Conservation (phyloP, 1,140 invertebrate genomes). For the Papilio aristodemus region DNA sequence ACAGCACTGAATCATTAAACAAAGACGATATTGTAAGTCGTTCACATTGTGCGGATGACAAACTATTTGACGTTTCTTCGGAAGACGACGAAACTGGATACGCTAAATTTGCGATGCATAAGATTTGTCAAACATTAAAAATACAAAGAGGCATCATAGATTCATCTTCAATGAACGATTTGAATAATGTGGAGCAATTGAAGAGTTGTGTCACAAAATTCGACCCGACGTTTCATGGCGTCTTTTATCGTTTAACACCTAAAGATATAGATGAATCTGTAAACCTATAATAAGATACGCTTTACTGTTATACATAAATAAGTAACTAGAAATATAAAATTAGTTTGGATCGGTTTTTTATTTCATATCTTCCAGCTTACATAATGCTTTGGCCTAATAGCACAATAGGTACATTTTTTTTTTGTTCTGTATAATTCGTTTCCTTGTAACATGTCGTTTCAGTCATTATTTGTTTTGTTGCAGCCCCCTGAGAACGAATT, state of each 20-base stretch:
- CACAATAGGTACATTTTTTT: slow-evolving; percentile 37
- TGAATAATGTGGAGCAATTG: slow-evolving; percentile 42
- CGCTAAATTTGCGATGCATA: slow-evolving; percentile 60
- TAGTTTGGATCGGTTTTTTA: background rate
- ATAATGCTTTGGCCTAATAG: background rate
- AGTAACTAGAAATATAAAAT: slow-evolving; percentile 7
- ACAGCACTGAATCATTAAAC: slow-evolving; percentile 42
- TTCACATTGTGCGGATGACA: slow-evolving; percentile 47
- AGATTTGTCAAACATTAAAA: slow-evolving; percentile 62
- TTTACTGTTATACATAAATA: background rate
- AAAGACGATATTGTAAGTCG: slow-evolving; percentile 59
- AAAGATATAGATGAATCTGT: slow-evolving; percentile 52
- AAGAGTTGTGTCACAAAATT: slow-evolving; percentile 38
- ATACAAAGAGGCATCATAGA: slow-evolving; percentile 52
- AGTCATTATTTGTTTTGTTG: slow-evolving; percentile 56
- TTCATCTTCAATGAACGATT: slow-evolving; percentile 65
- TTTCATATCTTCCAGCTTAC: background rate
- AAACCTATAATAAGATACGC: slow-evolving; percentile 40
- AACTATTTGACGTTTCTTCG: slow-evolving; percentile 45
- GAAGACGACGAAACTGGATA: slow-evolving; percentile 58
- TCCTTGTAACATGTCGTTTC: slow-evolving; percentile 11
- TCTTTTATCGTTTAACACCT: slow-evolving; percentile 61
- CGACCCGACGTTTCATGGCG: slow-evolving; percentile 46
- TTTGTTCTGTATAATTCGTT: background rate
- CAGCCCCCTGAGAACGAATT: slow-evolving; percentile 96